phyloP scores from a whole-genome alignment of 2,888 invertebrate species.

The Bugulina stolonifera region DNA sequence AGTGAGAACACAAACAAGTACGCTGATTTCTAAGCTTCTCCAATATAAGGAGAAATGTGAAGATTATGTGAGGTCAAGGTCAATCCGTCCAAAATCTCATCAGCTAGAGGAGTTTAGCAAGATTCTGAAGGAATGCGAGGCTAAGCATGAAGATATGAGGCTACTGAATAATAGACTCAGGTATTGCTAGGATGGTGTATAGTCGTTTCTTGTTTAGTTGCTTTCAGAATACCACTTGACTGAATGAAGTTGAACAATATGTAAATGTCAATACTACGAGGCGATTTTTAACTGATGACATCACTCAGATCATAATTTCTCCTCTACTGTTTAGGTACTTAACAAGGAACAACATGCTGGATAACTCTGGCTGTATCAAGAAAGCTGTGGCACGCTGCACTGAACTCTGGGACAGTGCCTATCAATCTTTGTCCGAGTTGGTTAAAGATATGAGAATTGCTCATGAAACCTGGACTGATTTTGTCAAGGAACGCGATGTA shows the following conservation, averaged over 20 bases:
- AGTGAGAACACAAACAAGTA: not conserved
- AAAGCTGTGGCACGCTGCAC: conserved; percentile 11
- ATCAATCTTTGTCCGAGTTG: not conserved
- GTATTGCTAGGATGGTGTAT: too few species aligned
- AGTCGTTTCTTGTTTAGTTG: too few species aligned
- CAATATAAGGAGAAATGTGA: conserved; percentile 5
- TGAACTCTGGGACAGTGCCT: conserved; percentile 13
- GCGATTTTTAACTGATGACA: too few species aligned
- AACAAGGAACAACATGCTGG: conserved; percentile 7
- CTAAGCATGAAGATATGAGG: conserved; percentile 16
- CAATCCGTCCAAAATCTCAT: not conserved
- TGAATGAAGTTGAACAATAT: too few species aligned
- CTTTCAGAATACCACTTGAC: too few species aligned
- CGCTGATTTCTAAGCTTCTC: not conserved
- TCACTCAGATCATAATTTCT: not conserved
- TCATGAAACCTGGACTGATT: conserved; percentile 11
- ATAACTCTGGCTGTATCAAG: not conserved
- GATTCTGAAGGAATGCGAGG: conserved; percentile 13
- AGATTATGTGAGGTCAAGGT: not conserved
- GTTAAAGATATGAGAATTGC: conserved; percentile 1
- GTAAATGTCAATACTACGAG: too few species aligned
- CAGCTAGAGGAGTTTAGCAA: not conserved
- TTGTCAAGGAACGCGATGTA: conserved; percentile 19
- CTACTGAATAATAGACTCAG: conserved; percentile 2
- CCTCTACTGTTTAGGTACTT: not conserved